Conservation (phyloP, 2,888 invertebrate species). For the Prenolepis imparis region DNA sequence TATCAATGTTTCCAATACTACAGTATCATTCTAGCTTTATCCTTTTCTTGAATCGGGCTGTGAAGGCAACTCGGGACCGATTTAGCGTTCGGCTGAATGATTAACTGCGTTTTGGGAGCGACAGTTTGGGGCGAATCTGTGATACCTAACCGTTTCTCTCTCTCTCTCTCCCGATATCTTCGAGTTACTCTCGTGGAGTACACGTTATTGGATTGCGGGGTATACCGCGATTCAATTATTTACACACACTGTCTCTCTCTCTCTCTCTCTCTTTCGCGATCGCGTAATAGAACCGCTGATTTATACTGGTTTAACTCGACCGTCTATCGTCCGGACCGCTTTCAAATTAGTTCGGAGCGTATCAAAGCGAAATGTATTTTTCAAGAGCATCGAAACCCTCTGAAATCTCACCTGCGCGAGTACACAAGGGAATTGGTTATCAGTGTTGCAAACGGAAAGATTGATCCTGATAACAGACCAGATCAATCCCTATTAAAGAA, state of each 20-base stretch:
- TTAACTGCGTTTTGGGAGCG: conserved; percentile 37
- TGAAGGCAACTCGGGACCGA: neutral
- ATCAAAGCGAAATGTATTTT: conserved; percentile 45
- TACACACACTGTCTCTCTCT: conserved; percentile 61
- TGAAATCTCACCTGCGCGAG: neutral
- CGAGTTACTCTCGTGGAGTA: conserved; percentile 42
- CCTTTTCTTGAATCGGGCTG: neutral
- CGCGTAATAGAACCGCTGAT: conserved; percentile 76
- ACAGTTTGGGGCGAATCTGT: conserved; percentile 36
- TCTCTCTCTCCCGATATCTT: conserved; percentile 23
- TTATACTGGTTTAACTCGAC: conserved; percentile 71
- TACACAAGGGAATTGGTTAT: neutral
- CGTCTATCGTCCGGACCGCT: conserved; percentile 62
- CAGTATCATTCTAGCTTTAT: neutral
- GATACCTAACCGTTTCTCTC: conserved; percentile 24
- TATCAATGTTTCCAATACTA: neutral
- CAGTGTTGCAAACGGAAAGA: conserved; percentile 12
- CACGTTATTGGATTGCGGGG: conserved; percentile 71
- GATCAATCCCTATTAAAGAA: neutral
- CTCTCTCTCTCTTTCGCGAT: conserved; percentile 54
- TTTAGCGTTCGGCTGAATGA: conserved; percentile 27
- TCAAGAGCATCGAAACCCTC: neutral
- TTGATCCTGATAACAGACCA: conserved; percentile 31
- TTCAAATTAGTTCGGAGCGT: conserved; percentile 71
- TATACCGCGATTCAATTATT: conserved; percentile 72